phyloP scores from a whole-genome alignment of 2,888 invertebrate species.

The Ethmia dodecea region DNA sequence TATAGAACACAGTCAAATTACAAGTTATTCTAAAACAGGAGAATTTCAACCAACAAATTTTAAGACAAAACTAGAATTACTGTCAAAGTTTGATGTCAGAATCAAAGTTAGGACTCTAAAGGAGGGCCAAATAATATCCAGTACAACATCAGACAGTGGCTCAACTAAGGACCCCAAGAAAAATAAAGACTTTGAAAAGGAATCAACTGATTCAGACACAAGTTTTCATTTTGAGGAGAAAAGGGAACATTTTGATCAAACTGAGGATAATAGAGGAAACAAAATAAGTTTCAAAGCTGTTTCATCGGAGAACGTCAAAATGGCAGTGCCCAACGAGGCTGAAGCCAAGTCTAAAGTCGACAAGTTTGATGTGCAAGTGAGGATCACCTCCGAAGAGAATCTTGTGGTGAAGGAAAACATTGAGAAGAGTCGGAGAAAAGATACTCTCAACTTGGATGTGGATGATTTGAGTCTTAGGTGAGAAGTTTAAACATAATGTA shows the following conservation, averaged over 20 bases:
- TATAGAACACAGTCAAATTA: conserved; percentile 37
- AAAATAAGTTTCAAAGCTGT: conserved; percentile 44
- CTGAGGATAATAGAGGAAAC: conserved; percentile 36
- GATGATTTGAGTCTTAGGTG: conserved; percentile 75
- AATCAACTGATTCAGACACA: conserved; percentile 26
- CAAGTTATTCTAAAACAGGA: conserved; percentile 31
- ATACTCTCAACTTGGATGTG: conserved; percentile 69
- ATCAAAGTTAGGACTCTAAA: conserved; percentile 71
- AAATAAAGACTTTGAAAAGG: conserved; percentile 24
- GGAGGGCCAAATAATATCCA: conserved; percentile 52
- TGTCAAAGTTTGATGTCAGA: conserved; percentile 74
- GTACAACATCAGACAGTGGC: conserved; percentile 58
- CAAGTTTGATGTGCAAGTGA: conserved; percentile 70
- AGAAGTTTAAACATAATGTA: no score
- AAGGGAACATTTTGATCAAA: conserved; percentile 42
- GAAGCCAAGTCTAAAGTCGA: conserved; percentile 60
- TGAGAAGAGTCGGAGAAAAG: conserved; percentile 48
- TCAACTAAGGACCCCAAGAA: conserved; percentile 40
- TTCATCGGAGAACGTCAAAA: conserved; percentile 57
- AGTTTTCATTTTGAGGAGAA: conserved; percentile 39
- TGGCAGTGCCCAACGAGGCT: conserved; percentile 68
- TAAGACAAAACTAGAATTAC: conserved; percentile 64
- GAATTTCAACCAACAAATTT: conserved; percentile 40
- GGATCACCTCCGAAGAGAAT: conserved; percentile 70
- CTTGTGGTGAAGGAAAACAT: conserved; percentile 56